Conservation (phyloP, 2,113 vertebrate genomes). For the Etia nguti region DNA sequence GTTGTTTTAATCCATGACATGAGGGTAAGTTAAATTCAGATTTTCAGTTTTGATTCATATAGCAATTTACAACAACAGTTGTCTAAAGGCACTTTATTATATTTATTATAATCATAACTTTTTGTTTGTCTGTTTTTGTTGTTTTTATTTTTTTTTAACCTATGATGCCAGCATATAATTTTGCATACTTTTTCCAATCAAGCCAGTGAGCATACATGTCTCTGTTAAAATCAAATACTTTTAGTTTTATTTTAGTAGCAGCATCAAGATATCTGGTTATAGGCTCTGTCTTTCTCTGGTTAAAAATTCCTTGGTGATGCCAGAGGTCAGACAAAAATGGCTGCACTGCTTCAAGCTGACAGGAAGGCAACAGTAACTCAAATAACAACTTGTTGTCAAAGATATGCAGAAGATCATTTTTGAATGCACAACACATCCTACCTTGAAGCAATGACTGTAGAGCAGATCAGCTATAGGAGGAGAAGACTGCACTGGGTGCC, state of each 20-base stretch:
- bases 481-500: neutral
- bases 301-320: neutral
- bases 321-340: neutral
- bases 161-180: neutral
- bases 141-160: neutral
- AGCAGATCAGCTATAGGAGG: neutral
- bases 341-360: neutral
- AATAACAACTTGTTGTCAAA: neutral
- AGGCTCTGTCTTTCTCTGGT: neutral
- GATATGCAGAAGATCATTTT: neutral
- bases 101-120: neutral
- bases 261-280: neutral
- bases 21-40: neutral
- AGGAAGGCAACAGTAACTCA: neutral
- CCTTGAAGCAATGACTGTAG: neutral
- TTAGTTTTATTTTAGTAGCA: neutral
- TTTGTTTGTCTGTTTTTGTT: neutral
- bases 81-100: neutral
- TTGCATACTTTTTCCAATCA: neutral
- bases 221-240: neutral
- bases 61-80: neutral
- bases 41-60: neutral
- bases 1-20: too few species aligned
- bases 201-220: neutral
- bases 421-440: neutral